These are phyloP conservation scores for Omphaloscelis lunosa DNA, from an alignment of 2,888 invertebrate species.

Conservation along the genomic window DNA sequence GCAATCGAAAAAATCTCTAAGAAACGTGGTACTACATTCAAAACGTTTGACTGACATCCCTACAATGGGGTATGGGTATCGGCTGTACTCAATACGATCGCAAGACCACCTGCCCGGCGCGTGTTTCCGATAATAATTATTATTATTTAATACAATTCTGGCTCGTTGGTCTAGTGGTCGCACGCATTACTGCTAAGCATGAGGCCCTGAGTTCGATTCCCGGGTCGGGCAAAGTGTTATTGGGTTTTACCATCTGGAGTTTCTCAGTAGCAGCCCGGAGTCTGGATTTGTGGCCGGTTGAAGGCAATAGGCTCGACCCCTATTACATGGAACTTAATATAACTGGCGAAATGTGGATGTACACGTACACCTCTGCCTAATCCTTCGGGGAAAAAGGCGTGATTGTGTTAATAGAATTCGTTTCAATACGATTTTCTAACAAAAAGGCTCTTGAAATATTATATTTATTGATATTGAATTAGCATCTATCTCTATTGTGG, in stretches of 20 bases:
- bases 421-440: conserved; percentile 37
- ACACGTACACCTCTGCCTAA: background rate
- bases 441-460: conserved; percentile 16
- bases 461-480: conserved; percentile 34
- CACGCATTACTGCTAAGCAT: background rate
- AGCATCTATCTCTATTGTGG: background rate
- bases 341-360: background rate
- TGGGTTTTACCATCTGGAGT: background rate
- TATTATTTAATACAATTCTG: conserved; percentile 54
- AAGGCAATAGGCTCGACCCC: background rate
- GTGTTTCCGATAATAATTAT: conserved; percentile 52
- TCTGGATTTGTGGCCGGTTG: background rate
- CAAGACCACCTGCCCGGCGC: conserved; percentile 68
- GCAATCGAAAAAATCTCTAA: conserved; percentile 9
- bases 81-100: conserved; percentile 43
- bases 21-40: conserved; percentile 40
- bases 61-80: conserved; percentile 50
- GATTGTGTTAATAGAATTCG: background rate
- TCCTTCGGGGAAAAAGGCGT: background rate
- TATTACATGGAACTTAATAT: background rate
- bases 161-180: background rate
- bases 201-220: background rate
- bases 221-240: background rate
- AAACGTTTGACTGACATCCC: conserved; percentile 56
- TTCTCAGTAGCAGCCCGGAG: background rate